These are phyloP conservation scores for Indri indri DNA, from an alignment of 2,113 vertebrate genomes.

Conservation along the genomic window DNA sequence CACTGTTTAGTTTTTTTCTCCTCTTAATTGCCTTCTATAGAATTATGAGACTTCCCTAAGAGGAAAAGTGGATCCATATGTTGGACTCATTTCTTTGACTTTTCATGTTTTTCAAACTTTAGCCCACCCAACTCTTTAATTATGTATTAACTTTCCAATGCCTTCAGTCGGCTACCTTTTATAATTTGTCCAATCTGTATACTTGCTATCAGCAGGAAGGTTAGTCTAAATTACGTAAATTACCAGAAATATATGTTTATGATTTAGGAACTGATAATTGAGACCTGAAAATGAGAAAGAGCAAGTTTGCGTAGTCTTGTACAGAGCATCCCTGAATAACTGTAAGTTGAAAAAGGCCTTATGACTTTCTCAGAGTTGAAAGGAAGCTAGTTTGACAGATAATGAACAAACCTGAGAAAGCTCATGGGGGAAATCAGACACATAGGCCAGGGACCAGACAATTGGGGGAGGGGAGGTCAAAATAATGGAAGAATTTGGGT, in stretches of 20 bases:
- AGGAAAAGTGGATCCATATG: background rate
- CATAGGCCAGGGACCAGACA: background rate
- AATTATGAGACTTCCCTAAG: background rate
- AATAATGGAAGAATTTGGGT: background rate
- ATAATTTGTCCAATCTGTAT: background rate
- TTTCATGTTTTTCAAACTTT: background rate
- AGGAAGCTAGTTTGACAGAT: background rate
- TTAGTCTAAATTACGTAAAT: background rate
- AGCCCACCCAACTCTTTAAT: background rate
- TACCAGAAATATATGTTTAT: background rate
- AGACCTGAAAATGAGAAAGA: background rate
- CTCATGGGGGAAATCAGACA: background rate
- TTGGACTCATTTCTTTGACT: background rate
- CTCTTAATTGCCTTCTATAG: background rate
- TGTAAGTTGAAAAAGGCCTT: background rate
- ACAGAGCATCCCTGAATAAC: background rate
- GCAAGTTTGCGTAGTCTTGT: background rate
- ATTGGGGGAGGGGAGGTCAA: background rate
- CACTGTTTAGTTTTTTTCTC: background rate
- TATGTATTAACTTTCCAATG: background rate
- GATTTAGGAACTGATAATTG: background rate
- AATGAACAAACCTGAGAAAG: background rate
- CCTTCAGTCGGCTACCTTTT: background rate
- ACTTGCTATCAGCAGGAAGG: background rate
- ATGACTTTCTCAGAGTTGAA: background rate